Base-by-base conservation (phyloP, 1,140 invertebrate genomes). In the Grapholita molesta region DNA sequence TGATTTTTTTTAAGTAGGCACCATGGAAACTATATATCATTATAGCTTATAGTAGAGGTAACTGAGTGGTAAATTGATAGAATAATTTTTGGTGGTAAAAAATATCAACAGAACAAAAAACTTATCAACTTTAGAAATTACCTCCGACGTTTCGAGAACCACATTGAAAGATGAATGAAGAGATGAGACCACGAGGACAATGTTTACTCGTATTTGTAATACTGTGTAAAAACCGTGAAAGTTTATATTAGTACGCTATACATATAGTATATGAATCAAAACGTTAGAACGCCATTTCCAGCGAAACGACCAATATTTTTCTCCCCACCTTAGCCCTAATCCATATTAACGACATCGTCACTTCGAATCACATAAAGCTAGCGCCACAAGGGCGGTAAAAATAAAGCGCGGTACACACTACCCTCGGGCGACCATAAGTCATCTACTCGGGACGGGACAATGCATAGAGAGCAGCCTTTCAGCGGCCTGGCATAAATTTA, bases 381-480 rank as follows among this genome's bases (percentile, higher is more conserved):
- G 24, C 55, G n/a, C 24, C 55, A 61, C 55, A 61, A 32, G 9
- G 32, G 32, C 64, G 12, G n/a, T 15, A 61, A 42, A 35, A 23
- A 66, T 66, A 66, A 66, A 66, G 64, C 64, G 9, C 9, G 21
- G 8, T 66, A 23, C 35, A 38, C 24, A 42, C 64, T 38, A 35
- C 25, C 64, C 64, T 66, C 32, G 9, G 64, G 64, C 64, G 64
- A 42, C 64, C 64, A 66, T 66, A 66, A 66, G 64, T 66, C 64
- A 66, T 42, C 35, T 32, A 23, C 23, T 12, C 42, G 42, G 64
- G 64, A 66, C 64, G 64, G 64, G 18, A 66, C 64, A 66, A 66
- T 66, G 64, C 64, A 66, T 66, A 66, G 32, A 66, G 25, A 66
- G 35, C 32, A 66, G 33, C 21, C 64, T 66, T 66, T 66, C 64